Conservation (phyloP, 2,888 invertebrate genomes). For the Pammene aurita region DNA sequence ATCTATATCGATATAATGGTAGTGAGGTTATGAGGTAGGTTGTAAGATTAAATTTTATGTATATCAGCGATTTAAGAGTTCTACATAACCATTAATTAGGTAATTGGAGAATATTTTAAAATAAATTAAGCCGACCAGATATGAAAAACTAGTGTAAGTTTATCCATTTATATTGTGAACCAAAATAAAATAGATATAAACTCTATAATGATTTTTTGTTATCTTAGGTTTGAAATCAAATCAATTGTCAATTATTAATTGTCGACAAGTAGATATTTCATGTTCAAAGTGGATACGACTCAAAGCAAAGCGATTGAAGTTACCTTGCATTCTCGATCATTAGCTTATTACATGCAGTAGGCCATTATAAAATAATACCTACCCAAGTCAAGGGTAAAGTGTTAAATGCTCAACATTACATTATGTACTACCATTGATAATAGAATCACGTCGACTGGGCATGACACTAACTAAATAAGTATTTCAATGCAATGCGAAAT, state of each 20-base stretch:
- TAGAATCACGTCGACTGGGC: conserved; percentile 8
- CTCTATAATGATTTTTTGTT: neutral
- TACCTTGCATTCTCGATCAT: neutral
- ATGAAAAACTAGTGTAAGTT: neutral
- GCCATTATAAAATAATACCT: conserved; percentile 20
- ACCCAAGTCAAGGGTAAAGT: conserved; percentile 22
- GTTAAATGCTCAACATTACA: conserved; percentile 19
- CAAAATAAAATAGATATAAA: neutral
- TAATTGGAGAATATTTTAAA: too few relatives aligned
- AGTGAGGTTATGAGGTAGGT: neutral
- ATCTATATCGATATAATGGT: neutral
- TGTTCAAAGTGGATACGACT: neutral
- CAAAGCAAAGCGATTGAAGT: neutral
- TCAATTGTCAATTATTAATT: conserved; percentile 13
- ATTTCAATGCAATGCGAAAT: neutral
- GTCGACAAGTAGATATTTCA: neutral
- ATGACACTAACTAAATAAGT: conserved; percentile 5
- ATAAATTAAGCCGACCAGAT: too few relatives aligned
- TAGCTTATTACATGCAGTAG: neutral
- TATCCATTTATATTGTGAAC: neutral
- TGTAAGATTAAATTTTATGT: neutral
- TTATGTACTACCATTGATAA: conserved; percentile 15
- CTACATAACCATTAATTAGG: too few relatives aligned
- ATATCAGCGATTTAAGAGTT: too few relatives aligned
- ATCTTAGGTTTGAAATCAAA: conserved; percentile 26